Evolutionary conservation across 2,797 vertebrate species (phyloP), one percentile per base, ranked within the genome.

Genomic region (Phalanger gymnotis): DNA sequence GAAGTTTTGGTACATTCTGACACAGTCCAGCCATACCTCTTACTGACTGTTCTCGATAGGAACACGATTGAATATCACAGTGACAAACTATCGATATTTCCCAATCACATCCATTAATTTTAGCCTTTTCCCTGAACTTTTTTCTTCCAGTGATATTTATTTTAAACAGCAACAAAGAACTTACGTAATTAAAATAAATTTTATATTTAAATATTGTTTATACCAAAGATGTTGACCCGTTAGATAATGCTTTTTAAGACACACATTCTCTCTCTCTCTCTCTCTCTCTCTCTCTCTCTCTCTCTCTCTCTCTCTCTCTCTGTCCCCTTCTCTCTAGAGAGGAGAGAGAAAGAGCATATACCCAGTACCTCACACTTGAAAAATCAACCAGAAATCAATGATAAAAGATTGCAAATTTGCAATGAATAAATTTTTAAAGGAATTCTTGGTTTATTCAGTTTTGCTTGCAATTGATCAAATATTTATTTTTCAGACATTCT

Each of bases 311-410:
- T 55, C 54, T 25, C 54, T 55, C 19, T 55, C 4, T 55, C 22
- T 55, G n/a, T n/a, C n/a, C n/a, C n/a, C n/a, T n/a, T n/a, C n/a
- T n/a, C n/a, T n/a, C n/a, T n/a, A n/a, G n/a, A n/a, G n/a, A n/a
- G n/a, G n/a, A n/a, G n/a, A n/a, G n/a, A n/a, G n/a, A n/a, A n/a
- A n/a, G n/a, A n/a, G n/a, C n/a, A n/a, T 54, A 54, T 54, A 54
- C 95, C 97, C 93, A 94, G 81, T 90, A 92, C 92, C 98, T 97
- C n/a, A n/a, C n/a, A n/a, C 97, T 98, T 98, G 95, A 95, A 99
- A 98, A 98, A 97, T 98, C 96, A 97, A 98, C 92, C 55, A 96
- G 98, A 97, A 98, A 98, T 98, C 96, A 96, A 95, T 97, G 98
- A 97, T 94, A 98, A 96, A 92, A 97, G 95, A 98, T 97, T 97